These are phyloP conservation scores for Microctenopoma lineatum DNA, from an alignment of 2,797 vertebrate genomes.

Conservation along the genomic window DNA sequence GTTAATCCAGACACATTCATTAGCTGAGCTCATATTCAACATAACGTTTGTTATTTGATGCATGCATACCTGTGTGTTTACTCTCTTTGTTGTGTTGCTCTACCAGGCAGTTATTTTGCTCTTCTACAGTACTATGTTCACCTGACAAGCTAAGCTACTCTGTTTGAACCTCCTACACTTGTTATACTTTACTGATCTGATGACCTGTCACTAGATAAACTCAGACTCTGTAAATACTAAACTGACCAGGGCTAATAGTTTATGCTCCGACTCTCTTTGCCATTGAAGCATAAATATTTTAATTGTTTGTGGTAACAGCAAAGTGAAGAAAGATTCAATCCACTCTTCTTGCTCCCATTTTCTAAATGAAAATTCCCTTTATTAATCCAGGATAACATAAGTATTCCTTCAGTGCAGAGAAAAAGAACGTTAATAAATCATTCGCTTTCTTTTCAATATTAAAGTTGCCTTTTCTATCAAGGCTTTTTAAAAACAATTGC, in stretches of 20 bases:
- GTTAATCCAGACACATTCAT: too few species aligned
- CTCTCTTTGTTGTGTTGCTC: too few species aligned
- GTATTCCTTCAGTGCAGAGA: not conserved
- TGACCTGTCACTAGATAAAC: not conserved
- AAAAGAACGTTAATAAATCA: slow-evolving; percentile 35
- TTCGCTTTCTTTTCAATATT: slow-evolving; percentile 36
- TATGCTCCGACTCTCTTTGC: not conserved
- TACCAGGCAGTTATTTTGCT: too few species aligned
- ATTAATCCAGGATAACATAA: slow-evolving; percentile 17
- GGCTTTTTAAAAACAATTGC: slow-evolving; percentile 18
- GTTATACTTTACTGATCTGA: not conserved
- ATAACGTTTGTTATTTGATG: too few species aligned
- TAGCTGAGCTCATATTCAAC: too few species aligned
- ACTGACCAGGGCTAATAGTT: not conserved
- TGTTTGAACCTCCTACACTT: too few species aligned
- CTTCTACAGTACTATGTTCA: too few species aligned
- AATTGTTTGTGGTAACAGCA: slow-evolving; percentile 2
- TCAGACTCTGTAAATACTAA: not conserved
- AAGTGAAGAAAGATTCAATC: not conserved
- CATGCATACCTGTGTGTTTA: too few species aligned
- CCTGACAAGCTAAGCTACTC: too few species aligned
- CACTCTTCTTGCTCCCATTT: not conserved
- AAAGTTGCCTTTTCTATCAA: slow-evolving; percentile 12
- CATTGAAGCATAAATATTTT: not conserved
- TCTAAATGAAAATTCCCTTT: not conserved